Evolutionary conservation across 2,113 vertebrate genomes (phyloP).

Genomic region (Phyllostomus discolor): DNA sequence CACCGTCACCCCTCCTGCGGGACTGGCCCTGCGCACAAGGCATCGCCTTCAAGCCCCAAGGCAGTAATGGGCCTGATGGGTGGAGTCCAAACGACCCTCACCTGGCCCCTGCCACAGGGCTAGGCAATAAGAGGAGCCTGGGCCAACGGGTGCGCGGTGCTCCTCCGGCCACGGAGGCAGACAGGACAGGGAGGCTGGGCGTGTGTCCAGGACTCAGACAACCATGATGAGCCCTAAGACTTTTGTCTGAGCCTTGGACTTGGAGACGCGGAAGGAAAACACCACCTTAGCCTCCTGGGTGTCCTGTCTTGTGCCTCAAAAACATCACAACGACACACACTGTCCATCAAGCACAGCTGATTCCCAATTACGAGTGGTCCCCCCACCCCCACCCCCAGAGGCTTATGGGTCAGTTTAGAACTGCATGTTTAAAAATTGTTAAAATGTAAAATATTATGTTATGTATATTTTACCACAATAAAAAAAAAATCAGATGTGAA

Average conservation of each 20-base stretch:
- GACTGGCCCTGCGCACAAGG: background rate
- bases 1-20: fast-evolving
- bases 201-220: background rate
- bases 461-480: background rate
- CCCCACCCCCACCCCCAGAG: background rate
- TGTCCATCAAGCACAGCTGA: background rate
- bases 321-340: background rate
- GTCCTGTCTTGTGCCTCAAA: background rate
- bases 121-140: background rate
- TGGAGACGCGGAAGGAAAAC: background rate
- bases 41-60: background rate
- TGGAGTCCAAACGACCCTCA: background rate
- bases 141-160: background rate
- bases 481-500: background rate
- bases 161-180: background rate
- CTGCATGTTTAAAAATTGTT: background rate
- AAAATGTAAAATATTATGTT: background rate
- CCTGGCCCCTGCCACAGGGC: background rate
- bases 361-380: background rate
- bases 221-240: background rate
- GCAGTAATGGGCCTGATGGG: background rate
- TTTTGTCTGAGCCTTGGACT: background rate
- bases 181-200: background rate
- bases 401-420: background rate
- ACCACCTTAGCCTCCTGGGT: background rate